Conservation (phyloP, 1,140 invertebrate species). For the Zaprionus lachaisei region DNA sequence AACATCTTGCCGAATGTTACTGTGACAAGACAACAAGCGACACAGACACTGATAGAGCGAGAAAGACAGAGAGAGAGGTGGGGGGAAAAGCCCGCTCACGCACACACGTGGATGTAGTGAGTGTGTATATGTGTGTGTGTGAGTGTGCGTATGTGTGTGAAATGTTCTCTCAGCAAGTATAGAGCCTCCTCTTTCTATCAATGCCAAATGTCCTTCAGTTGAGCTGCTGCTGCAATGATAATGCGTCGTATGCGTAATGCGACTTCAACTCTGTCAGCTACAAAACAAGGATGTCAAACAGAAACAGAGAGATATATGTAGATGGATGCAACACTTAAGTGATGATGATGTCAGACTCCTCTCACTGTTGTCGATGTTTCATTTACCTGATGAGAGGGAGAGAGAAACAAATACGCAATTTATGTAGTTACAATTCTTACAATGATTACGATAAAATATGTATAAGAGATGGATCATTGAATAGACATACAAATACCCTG, state of each 20-base stretch:
- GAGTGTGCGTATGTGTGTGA: conserved; percentile 10
- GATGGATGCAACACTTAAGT: conserved; percentile 54
- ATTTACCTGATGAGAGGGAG: conserved; percentile 65
- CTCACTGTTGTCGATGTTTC: conserved; percentile 15
- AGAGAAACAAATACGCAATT: conserved; percentile 20
- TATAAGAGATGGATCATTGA: background rate
- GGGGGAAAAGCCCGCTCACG: background rate
- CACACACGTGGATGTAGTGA: conserved; percentile 8
- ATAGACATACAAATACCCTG: background rate
- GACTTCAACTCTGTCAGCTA: conserved; percentile 40
- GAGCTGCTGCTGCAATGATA: conserved; percentile 20
- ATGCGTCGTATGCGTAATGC: conserved; percentile 36
- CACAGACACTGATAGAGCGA: conserved; percentile 8
- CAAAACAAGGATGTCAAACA: conserved; percentile 46
- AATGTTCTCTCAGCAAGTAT: conserved; percentile 18
- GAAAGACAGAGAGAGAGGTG: conserved; percentile 15
- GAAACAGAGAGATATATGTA: background rate
- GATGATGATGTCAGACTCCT: conserved; percentile 29
- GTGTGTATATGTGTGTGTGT: conserved; percentile 6
- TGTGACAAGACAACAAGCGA: conserved; percentile 9
- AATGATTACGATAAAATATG: background rate
- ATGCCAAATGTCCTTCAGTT: conserved; percentile 15
- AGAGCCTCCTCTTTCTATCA: conserved; percentile 7
- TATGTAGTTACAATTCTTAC: conserved; percentile 1
- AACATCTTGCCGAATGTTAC: conserved; percentile 72